phyloP scores from a whole-genome alignment of 2,888 invertebrate genomes.

The Bellardia bayeri region DNA sequence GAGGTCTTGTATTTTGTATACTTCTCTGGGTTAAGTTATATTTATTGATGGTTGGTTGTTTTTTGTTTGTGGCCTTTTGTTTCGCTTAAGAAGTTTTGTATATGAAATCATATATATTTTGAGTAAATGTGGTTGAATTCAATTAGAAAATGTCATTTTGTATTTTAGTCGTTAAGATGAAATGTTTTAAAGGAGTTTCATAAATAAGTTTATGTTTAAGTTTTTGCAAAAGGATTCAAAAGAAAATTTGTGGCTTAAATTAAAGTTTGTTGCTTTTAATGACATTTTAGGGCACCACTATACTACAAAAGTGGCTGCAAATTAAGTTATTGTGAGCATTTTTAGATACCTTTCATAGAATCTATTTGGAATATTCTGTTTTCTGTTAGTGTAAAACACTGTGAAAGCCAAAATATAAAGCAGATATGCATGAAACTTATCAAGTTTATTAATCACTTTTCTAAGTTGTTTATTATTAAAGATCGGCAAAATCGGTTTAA shows the following conservation, averaged over 20 bases:
- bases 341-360: no score
- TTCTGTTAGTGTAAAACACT: no score
- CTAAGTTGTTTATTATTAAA: no score
- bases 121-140: constrained; percentile 54
- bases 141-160: constrained; percentile 68
- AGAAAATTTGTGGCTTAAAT: background rate
- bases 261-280: background rate
- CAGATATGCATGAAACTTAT: no score
- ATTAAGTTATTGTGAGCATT: no score
- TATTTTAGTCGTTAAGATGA: constrained; percentile 16
- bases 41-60: constrained; percentile 55
- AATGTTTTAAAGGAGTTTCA: background rate
- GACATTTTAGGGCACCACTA: no score
- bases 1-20: constrained; percentile 5
- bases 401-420: no score
- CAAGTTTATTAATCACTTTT: no score
- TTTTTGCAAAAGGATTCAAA: background rate
- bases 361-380: no score
- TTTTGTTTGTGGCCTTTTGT: constrained; percentile 55
- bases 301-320: background rate
- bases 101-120: constrained; percentile 40
- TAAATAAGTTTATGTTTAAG: background rate
- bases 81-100: constrained; percentile 44
- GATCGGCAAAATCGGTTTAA: no score
- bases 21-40: constrained; percentile 19